Conservation (phyloP, 2,888 invertebrate genomes). For the Tribolium freemani region DNA sequence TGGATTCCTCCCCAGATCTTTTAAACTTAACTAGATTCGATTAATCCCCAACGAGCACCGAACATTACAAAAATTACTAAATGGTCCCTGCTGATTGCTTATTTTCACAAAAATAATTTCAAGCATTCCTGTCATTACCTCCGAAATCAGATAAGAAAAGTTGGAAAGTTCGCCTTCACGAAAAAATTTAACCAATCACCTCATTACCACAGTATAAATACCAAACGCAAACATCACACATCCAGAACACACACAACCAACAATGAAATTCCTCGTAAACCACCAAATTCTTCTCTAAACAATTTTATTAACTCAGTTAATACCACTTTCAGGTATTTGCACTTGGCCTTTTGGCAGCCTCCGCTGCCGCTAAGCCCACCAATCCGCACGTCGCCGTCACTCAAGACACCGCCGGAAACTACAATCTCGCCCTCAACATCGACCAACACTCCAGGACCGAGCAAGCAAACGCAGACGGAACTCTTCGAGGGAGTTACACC, state of each 20-base stretch:
- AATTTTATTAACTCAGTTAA: not conserved
- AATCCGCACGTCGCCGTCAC: not conserved
- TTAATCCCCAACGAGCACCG: too few species aligned
- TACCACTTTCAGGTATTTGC: not conserved
- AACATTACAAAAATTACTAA: too few species aligned
- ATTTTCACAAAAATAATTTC: too few species aligned
- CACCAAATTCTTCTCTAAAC: not conserved
- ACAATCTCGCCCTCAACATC: not conserved
- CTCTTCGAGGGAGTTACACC: not conserved
- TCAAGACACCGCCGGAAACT: not conserved
- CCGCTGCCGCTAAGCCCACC: not conserved
- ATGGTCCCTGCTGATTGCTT: too few species aligned
- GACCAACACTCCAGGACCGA: not conserved
- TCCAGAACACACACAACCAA: not conserved
- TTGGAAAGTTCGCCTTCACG: not conserved
- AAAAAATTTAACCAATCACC: not conserved
- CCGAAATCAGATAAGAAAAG: not conserved
- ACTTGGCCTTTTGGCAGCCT: not conserved
- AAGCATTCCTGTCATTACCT: too few species aligned
- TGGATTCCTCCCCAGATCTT: too few species aligned
- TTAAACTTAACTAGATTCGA: too few species aligned
- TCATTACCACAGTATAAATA: not conserved
- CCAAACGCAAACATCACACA: not conserved
- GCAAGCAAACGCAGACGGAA: not conserved
- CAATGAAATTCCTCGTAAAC: not conserved